Conservation (phyloP, 2,888 invertebrate genomes). For the Drosophila paracracens region DNA sequence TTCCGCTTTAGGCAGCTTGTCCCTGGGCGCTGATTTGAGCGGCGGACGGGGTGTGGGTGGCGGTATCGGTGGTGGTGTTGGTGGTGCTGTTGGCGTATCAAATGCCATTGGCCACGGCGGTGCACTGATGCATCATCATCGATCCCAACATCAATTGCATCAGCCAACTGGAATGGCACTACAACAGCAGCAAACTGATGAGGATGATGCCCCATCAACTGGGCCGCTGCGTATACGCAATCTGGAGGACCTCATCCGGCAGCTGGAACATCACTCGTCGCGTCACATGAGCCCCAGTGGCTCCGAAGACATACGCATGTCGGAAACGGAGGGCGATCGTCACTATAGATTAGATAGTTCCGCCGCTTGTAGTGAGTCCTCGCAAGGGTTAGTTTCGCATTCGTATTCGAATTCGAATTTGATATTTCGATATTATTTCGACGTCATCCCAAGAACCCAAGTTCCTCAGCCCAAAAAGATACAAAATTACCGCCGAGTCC, state of each 20-base stretch:
- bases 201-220: conserved; percentile 91
- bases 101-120: conserved; percentile 78
- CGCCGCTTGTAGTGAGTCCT: conserved; percentile 90
- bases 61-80: conserved; percentile 26
- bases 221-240: conserved; percentile 96
- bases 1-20: conserved; percentile 56
- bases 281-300: conserved; percentile 96
- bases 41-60: conserved; percentile 52
- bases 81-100: conserved; percentile 40
- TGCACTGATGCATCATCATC: conserved; percentile 83
- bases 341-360: conserved; percentile 93
- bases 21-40: conserved; percentile 77
- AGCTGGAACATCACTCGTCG: conserved; percentile 93
- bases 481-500: conserved; percentile 41
- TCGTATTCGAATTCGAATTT: conserved; percentile 3
- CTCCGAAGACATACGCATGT: conserved; percentile 93
- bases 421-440: conserved; percentile 17
- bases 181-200: conserved; percentile 87
- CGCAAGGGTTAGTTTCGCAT: conserved; percentile 87
- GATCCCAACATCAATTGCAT: conserved; percentile 82
- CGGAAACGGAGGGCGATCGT: conserved; percentile 95
- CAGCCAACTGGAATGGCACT: conserved; percentile 84
- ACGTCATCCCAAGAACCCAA: conserved; percentile 16
- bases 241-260: conserved; percentile 95
- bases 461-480: conserved; percentile 3